Evolutionary conservation across 2,113 vertebrate genomes (phyloP), one percentile per base, ranked within the genome.

Genomic region (Rostratula benghalensis): DNA sequence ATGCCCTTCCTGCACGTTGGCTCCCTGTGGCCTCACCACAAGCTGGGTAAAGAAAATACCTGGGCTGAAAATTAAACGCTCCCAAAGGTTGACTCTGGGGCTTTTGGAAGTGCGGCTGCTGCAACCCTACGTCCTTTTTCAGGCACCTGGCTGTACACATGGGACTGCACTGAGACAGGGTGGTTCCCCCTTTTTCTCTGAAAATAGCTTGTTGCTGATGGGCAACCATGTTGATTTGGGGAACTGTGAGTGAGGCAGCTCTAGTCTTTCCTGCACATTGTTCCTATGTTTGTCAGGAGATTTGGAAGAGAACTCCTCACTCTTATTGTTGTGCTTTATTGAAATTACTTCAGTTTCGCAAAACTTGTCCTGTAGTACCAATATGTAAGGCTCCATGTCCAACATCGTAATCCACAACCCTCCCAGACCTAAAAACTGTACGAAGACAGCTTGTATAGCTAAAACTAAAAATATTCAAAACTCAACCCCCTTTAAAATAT

Each of bases 91-190:
- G 74, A 64, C 8, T 46, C 41, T 45, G 13, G 50, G 10, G 16
- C 9, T 64, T 57, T 31, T 21, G 6, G 20, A 5, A 5, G 6
- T 56, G 48, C 48, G 43, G n/a, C 30, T 81, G 11, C 27, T 59
- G 23, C 43, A 54, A 19, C 18, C 18, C n/a, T 30, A 37, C 30
- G 17, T 67, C 31, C 6, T 50, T 35, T 25, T 23, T 50, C 35
- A 24, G 48, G 56, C 27, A 75, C 30, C 21, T 1, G 1, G 11
- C 45, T 54, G 19, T 28, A 11, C 0, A 0, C 3, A 1, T 53
- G 75, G 39, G 51, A 27, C n/a, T 61, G 30, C 57, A 39, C 2
- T 2, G 4, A 63, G 35, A 17, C n/a, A 23, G n/a, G 35, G 37
- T 30, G 37, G n/a, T 4, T 37, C 12, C 50, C 14, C 15, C 3